These are phyloP conservation scores for Lydus trimaculatus DNA, from an alignment of 2,888 invertebrate species.

Conservation along the genomic window DNA sequence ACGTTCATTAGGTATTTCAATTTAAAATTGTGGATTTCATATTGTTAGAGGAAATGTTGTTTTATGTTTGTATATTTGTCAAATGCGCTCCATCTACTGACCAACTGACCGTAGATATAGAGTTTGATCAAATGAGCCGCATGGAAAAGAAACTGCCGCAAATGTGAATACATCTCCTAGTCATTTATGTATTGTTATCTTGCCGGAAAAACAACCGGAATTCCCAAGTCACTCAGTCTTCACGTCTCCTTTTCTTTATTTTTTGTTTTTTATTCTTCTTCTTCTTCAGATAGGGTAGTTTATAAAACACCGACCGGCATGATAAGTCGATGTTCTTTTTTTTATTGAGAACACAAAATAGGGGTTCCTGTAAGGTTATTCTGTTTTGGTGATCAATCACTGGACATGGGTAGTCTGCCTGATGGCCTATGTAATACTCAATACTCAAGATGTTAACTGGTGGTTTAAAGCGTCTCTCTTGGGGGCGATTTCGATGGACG, in stretches of 20 bases:
- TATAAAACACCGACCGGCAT: conserved; percentile 55
- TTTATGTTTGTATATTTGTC: conserved; percentile 49
- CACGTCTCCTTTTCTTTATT: conserved; percentile 17
- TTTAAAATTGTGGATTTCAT: not conserved
- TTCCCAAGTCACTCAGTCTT: conserved; percentile 36
- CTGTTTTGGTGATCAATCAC: conserved; percentile 59
- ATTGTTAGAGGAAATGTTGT: not conserved
- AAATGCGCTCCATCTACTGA: conserved; percentile 57
- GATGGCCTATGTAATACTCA: conserved; percentile 58
- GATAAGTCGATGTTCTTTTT: conserved; percentile 53
- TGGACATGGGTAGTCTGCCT: conserved; percentile 50
- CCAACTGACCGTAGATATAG: conserved; percentile 55
- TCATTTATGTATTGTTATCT: conserved; percentile 57
- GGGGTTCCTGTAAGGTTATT: conserved; percentile 50
- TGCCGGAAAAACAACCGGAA: conserved; percentile 50
- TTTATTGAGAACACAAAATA: conserved; percentile 51
- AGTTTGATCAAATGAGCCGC: conserved; percentile 54
- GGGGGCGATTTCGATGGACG: conserved; percentile 54
- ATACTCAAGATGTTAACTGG: conserved; percentile 62
- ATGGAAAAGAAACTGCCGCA: conserved; percentile 56
- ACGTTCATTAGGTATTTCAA: no score
- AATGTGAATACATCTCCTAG: conserved; percentile 59
- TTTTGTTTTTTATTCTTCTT: not conserved
- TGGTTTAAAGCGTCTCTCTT: conserved; percentile 57
- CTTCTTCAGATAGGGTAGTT: conserved; percentile 42